Evolutionary conservation across 2,888 invertebrate species (phyloP).

Genomic region (Campopleginae sp.): DNA sequence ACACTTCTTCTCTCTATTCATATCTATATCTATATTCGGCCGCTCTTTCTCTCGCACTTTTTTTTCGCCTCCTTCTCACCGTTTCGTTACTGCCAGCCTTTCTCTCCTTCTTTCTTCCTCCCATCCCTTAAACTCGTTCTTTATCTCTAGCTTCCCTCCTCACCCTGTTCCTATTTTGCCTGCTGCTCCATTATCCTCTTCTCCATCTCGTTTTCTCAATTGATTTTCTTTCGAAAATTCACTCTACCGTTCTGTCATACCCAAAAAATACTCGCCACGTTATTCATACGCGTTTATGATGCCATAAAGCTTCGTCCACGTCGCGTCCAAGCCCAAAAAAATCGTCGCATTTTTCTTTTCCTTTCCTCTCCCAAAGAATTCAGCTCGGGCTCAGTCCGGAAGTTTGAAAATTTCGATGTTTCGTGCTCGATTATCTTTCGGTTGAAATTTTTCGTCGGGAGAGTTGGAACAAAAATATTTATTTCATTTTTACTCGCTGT

Average conservation of each 20-base stretch:
- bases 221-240: conserved; percentile 13
- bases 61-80: conserved; percentile 31
- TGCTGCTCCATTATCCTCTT: conserved; percentile 5
- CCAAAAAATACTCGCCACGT: conserved; percentile 26
- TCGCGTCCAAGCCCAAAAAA: not conserved
- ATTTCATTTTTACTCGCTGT: no score
- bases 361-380: not conserved
- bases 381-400: not conserved
- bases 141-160: conserved; percentile 35
- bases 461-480: no score
- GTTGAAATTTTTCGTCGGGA: not conserved
- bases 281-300: not conserved
- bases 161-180: conserved; percentile 42
- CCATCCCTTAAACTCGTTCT: conserved; percentile 55
- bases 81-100: conserved; percentile 35
- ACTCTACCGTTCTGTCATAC: not conserved
- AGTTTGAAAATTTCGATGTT: not conserved
- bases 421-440: not conserved
- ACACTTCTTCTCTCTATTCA: conserved; percentile 55
- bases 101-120: conserved; percentile 17
- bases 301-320: not conserved
- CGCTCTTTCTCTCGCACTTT: conserved; percentile 23
- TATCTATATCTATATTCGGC: conserved; percentile 26
- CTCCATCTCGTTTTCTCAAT: not conserved
- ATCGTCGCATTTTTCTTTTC: not conserved